These are phyloP conservation scores for Dallia pectoralis DNA, from an alignment of 2,797 vertebrate genomes.

Conservation along the genomic window DNA sequence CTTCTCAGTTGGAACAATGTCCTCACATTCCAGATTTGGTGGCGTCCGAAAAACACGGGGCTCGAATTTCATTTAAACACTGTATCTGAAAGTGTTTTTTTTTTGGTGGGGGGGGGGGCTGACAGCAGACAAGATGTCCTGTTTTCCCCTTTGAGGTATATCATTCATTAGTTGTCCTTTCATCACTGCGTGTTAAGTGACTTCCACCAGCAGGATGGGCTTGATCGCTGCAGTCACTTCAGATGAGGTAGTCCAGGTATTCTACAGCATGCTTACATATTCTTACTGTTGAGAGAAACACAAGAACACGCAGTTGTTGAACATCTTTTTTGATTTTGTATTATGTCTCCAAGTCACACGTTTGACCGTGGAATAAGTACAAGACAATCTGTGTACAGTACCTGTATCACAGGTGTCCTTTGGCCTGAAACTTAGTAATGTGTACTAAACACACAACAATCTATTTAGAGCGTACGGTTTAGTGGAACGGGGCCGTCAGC, in stretches of 20 bases:
- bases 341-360: not conserved
- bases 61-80: constrained; percentile 17
- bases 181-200: not conserved
- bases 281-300: constrained; percentile 60
- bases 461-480: no score
- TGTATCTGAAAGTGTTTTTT: constrained; percentile 1
- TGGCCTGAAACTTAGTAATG: no score
- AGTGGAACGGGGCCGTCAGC: no score
- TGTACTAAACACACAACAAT: no score
- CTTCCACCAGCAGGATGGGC: constrained; percentile 34
- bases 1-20: not conserved
- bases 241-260: constrained; percentile 76
- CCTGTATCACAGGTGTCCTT: no score
- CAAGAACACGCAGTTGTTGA: not conserved
- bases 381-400: not conserved
- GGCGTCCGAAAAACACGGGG: constrained; percentile 3
- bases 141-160: not conserved
- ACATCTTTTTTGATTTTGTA: not conserved
- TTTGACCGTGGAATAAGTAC: not conserved
- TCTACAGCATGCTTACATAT: constrained; percentile 38
- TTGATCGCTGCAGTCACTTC: constrained; percentile 55
- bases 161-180: not conserved
- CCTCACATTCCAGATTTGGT: not conserved
- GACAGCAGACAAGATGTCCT: not conserved
- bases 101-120: not conserved